Evolutionary conservation across 2,113 vertebrate species (phyloP).

Genomic region (Rynchops niger): DNA sequence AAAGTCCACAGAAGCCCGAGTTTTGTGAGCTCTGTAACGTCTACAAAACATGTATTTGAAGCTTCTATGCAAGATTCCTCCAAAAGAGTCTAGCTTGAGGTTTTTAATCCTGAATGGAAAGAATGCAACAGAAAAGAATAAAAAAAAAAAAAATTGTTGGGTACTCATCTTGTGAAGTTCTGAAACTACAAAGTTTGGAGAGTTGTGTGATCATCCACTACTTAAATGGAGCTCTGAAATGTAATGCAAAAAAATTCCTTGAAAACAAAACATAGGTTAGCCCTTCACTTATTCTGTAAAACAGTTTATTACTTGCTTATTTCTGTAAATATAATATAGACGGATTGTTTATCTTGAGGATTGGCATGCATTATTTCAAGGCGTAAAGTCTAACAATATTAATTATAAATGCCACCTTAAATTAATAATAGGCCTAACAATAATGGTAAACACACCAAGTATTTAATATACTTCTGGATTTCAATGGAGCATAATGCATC

Average conservation of each 20-base stretch:
- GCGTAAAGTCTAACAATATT: conserved; percentile 30
- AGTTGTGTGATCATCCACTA: neutral
- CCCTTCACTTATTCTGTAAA: neutral
- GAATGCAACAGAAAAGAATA: neutral
- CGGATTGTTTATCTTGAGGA: conserved; percentile 23
- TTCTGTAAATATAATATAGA: conserved; percentile 5
- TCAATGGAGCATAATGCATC: neutral
- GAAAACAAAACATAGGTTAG: neutral
- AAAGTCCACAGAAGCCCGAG: neutral
- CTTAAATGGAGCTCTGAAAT: neutral
- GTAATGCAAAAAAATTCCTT: neutral
- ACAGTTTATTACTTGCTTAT: neutral
- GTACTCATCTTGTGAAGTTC: neutral
- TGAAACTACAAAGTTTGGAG: neutral
- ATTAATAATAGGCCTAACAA: conserved; percentile 52
- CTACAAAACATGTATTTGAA: neutral
- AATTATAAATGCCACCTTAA: conserved; percentile 63
- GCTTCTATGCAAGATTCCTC: neutral
- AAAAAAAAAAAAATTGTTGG: neutral
- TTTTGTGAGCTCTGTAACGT: neutral
- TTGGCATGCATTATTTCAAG: neutral
- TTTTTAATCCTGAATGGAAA: neutral
- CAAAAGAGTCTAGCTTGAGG: neutral
- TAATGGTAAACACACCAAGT: conserved; percentile 45
- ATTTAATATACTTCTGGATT: conserved; percentile 45